Base-by-base conservation (phyloP, 2,797 vertebrate genomes). In the Chanos chanos region DNA sequence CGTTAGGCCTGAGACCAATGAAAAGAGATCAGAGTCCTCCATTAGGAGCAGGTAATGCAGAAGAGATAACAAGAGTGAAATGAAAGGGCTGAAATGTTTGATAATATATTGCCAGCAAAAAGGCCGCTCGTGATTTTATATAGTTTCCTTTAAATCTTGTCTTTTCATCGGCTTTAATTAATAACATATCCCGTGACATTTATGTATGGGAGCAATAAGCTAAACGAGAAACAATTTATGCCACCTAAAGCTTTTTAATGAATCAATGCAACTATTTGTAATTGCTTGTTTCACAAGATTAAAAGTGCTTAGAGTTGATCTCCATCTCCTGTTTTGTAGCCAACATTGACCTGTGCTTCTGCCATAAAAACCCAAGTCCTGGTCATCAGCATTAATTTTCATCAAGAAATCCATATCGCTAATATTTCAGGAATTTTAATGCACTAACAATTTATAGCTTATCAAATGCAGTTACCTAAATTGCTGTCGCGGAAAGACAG, bases 271-370 rank as follows among this genome's bases (percentile, higher is more conserved):
- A 94, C 92, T 97, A 93, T 99, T 97, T 96, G 94, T 98, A 98
- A 99, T 98, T 95, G 92, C 93, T 97, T 98, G 95, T 98, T 96
- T 95, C 94, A 98, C 91, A 94, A 97, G 94, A 98, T 97, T 95
- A 95, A 98, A 97, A 94, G 94, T 92, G 91, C 91, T 94, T 88
- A 90, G 92, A 87, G 89, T 89, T 95, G 95, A 95, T 94, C 94
- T 90, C 88, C 87, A 83, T 86, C 91, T 89, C 82, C 81, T 83
- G 93, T 95, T 94, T 93, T 91, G 93, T 91, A 90, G 92, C 92
- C 90, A 90, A 88, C 88, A 71, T 54, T 93, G 94, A 94, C 94
- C 93, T 61, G 76, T 60, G 84, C 86, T 89, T 91, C 85, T 59
- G 76, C 86, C 92, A 72, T 94, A 86, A 91, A 92, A 90, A 86